Evolutionary conservation across 2,797 vertebrate genomes (phyloP), one percentile per base, ranked within the genome.

Genomic region (Tragopan temminckii): DNA sequence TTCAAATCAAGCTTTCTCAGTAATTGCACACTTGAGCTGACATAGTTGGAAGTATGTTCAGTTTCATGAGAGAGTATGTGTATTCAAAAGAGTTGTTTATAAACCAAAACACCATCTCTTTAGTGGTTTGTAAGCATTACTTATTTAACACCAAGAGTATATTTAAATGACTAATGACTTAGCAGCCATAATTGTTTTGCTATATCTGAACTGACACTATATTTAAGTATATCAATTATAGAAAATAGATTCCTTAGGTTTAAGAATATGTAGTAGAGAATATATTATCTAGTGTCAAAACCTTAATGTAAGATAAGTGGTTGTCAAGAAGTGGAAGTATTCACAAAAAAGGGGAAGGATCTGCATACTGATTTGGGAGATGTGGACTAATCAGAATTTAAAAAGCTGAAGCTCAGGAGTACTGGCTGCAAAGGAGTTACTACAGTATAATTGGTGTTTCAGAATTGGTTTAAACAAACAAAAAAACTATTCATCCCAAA

Each of bases 171-270:
- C 55, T 92, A 86, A 89, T 71, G 61, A 92, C 84, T 94, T 86
- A 85, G 72, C 86, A 93, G 92, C 78, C 31, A 9, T 84, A 86
- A 42, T 5, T 59, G 63, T 72, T 52, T 75, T 48, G 42, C 74
- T 82, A 68, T 36, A 89, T 85, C 76, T 85, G 83, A 90, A 90
- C 63, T 6, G 2, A 88, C 13, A 9, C 83, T 82, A 93, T 46
- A 53, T 85, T 86, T 92, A 91, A 53, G 81, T 91, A 86, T 72
- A 82, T 90, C 80, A 89, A n/a, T 85, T 89, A 95, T 82, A 94
- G 92, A 95, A 97, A 94, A 97, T 94, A 96, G 90, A 96, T 93
- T 93, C 70, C 79, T 88, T 95, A 95, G 71, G 67, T 80, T 93
- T 87, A 83, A 72, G 75, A 84, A 31, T 76, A 82, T 48, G 72